Evolutionary conservation across 1,140 invertebrate species (phyloP), one percentile per base, ranked within the genome.

Genomic region (Zaprionus africanus): DNA sequence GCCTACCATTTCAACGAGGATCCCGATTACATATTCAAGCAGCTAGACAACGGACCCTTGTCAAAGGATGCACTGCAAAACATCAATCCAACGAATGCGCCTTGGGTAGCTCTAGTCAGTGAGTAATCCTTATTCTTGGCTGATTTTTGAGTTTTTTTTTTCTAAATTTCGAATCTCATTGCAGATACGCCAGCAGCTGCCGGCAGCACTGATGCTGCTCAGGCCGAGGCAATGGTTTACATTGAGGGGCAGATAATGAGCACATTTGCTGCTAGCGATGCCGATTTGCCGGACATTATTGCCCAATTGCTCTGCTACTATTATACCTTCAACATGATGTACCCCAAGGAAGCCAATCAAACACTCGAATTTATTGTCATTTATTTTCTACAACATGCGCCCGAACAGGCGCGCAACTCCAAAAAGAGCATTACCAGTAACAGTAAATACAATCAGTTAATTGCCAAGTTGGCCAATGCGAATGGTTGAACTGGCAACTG

Each of bases 281-380:
- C 19, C 17, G 76, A 82, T 51, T 72, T 91, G 60, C 79, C 87
- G 6, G 87, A 90, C 26, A 82, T 91, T n/a, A 75, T 90, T 77
- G 75, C 87, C 56, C 86, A 90, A 80, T 73, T 90, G 61, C 69
- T 90, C 41, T 90, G 85, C 85, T 90, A 90, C 82, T 90, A 87
- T 71, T 90, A 87, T 91, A 91, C 87, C 79, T 90, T 90, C 46
- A 90, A 90, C 78, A 90, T 90, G 87, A 90, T 90, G 82, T 90
- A 90, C 75, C 86, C 86, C 75, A 87, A 90, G 80, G 86, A 90
- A 81, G 87, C 86, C 77, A 91, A 91, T 78, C 86, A 90, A 83
- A 91, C 86, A 68, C 87, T 90, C 82, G 86, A 90, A 90, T 90
- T 90, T 91, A 86, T 90, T 54, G 86, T 86, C 79, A 69, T 82